Base-by-base conservation (phyloP, 1,140 invertebrate genomes). In the Zaprionus capensis region DNA sequence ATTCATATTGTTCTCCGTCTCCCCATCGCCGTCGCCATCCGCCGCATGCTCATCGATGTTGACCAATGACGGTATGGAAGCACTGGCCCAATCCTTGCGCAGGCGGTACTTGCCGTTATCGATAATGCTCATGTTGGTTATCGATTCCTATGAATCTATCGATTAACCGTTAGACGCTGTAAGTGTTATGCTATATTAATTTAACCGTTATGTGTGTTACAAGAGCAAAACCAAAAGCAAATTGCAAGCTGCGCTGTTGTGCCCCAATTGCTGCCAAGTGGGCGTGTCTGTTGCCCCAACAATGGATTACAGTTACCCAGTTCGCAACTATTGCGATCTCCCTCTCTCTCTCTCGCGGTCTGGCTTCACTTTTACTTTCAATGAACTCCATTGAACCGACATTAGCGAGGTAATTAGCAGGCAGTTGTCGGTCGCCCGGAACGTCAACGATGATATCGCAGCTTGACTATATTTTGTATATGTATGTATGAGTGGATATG, bases 71-170 rank as follows among this genome's bases (percentile, higher is more conserved):
- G 93, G 91, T 68, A 92, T 93, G 65, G 93, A 93, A 58, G 91
- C 88, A 55, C 92, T 92, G 76, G 91, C 92, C 93, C 93, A 93
- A 76, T 93, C 92, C 73, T 93, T 93, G 20, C 88, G 83, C 67
- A 92, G 63, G 22, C 91, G 91, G 82, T 92, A 93, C 64, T 88
- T 91, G 71, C 92, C 92, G 74, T 70, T 91, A 61, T 92, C 91
- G 41, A 91, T 91, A 65, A 91, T 67, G 73, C 88, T 92, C 91
- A 91, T 92, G 44, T 76, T 82, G 71, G 3, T 41, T 24, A n/a
- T n/a, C 4, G 38, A 46, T 9, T 44, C 41, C 9, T 6, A 6
- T 26, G 31, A 55, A 67, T 24, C 34, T 81, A 68, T 68, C 53
- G 17, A 67, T 71, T 73, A 59, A 68, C 69, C 61, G 80, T 66